Percentiles rank a stretch among this genome's conserved stretches.
Evolutionary conservation across 2,113 vertebrate species (phyloP).

Genomic region (Stigmatopora nigra): DNA sequence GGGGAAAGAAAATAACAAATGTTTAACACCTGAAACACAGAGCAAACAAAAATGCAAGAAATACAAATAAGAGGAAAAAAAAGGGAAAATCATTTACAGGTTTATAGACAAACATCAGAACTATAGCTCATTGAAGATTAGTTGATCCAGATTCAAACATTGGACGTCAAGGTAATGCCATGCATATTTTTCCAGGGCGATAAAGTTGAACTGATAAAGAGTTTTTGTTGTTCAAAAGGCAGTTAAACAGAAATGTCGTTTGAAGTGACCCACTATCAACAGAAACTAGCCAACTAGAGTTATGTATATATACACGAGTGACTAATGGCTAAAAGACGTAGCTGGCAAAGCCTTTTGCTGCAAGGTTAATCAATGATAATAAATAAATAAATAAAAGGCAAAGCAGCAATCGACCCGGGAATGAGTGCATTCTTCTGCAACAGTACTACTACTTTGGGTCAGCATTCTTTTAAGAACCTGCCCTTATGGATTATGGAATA

Average conservation of each 20-base stretch:
- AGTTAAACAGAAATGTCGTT: not conserved
- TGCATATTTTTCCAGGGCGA: slow-evolving; percentile 26
- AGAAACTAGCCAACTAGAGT: slow-evolving; percentile 9
- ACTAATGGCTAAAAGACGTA: not conserved
- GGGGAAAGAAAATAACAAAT: slow-evolving; percentile 26
- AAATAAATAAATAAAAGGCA: not conserved
- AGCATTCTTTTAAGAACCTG: slow-evolving; percentile 6
- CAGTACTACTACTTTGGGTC: not conserved
- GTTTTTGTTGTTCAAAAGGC: slow-evolving; percentile 15
- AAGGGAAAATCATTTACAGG: not conserved
- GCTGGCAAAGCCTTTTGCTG: slow-evolving; percentile 25
- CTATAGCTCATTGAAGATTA: not conserved
- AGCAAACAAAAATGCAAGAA: not conserved
- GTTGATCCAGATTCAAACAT: slow-evolving; percentile 5
- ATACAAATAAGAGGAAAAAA: not conserved
- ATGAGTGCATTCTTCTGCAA: slow-evolving; percentile 8
- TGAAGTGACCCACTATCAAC: slow-evolving; percentile 1
- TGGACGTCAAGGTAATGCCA: too few relatives aligned
- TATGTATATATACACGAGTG: not conserved
- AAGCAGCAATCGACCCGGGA: slow-evolving; percentile 12
- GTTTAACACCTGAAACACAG: slow-evolving; percentile 11
- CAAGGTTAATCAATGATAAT: slow-evolving; percentile 40
- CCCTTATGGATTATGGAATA: not conserved
- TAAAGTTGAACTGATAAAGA: slow-evolving; percentile 29
- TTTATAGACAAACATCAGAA: not conserved